These are phyloP conservation scores for Drosophila subsilvestris DNA, from an alignment of 2,888 invertebrate species.

Conservation along the genomic window DNA sequence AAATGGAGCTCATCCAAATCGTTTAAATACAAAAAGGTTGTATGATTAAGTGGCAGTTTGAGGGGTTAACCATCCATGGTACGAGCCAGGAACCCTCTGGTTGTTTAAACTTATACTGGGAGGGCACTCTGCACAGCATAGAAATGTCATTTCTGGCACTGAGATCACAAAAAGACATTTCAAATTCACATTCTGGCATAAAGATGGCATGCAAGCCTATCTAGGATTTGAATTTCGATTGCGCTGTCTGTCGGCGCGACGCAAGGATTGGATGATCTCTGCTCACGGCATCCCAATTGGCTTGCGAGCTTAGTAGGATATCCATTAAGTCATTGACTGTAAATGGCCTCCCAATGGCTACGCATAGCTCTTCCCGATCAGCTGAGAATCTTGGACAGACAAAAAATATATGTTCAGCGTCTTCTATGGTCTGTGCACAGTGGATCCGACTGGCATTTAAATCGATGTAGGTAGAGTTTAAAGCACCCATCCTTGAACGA, in stretches of 20 bases:
- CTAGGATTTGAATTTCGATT: background rate
- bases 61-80: background rate
- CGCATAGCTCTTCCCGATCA: conserved; percentile 7
- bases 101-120: too few species aligned
- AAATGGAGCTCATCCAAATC: background rate
- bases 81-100: too few species aligned
- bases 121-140: too few species aligned
- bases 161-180: too few species aligned
- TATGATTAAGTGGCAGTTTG: background rate
- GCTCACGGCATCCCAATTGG: conserved; percentile 4
- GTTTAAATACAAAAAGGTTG: background rate
- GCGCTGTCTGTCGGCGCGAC: conserved; percentile 3
- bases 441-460: conserved; percentile 10
- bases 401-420: too few species aligned
- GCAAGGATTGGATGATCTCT: background rate
- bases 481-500: background rate
- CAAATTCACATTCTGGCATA: too few species aligned
- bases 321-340: background rate
- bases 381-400: background rate
- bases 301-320: conserved; percentile 13
- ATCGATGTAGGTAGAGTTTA: background rate
- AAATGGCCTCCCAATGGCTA: conserved; percentile 2
- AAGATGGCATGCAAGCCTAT: conserved; percentile 3
- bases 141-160: too few species aligned
- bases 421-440: background rate